Evolutionary conservation across 2,113 vertebrate species (phyloP).

Genomic region (Lasiurus borealis): DNA sequence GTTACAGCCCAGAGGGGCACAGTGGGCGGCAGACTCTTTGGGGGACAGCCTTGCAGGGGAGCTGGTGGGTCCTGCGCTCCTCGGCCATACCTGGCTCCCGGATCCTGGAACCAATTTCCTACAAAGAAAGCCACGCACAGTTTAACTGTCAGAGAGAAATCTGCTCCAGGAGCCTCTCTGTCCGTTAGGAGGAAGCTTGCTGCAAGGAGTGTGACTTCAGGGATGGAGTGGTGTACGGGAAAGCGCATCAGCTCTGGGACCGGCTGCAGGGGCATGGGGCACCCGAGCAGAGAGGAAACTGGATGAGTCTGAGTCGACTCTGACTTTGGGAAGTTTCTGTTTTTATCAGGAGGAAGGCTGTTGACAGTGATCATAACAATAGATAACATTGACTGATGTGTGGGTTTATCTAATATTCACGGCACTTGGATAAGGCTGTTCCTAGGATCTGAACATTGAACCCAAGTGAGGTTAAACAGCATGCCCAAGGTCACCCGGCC

Average conservation of each 20-base stretch:
- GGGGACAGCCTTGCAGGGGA: not conserved
- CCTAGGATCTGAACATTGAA: not conserved
- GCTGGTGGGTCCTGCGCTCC: not conserved
- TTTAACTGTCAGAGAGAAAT: not conserved
- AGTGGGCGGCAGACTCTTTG: too few relatives aligned
- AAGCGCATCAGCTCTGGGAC: too few relatives aligned
- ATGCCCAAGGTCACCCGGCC: not conserved
- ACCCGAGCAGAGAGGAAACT: not conserved
- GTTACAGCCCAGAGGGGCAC: fast-evolving
- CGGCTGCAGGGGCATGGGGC: not conserved
- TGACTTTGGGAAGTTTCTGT: not conserved
- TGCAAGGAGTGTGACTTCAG: not conserved
- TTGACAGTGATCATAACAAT: not conserved
- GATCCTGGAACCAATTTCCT: not conserved
- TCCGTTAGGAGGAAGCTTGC: not conserved
- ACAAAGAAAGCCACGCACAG: not conserved
- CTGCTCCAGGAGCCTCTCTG: not conserved
- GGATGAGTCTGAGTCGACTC: not conserved
- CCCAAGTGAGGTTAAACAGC: not conserved
- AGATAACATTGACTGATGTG: not conserved
- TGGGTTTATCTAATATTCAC: not conserved
- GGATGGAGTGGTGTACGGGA: fast-evolving
- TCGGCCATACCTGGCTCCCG: not conserved
- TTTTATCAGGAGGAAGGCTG: not conserved
- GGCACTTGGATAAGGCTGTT: not conserved